Conservation (phyloP, 2,113 vertebrate genomes). For the Gymnarchus niloticus region DNA sequence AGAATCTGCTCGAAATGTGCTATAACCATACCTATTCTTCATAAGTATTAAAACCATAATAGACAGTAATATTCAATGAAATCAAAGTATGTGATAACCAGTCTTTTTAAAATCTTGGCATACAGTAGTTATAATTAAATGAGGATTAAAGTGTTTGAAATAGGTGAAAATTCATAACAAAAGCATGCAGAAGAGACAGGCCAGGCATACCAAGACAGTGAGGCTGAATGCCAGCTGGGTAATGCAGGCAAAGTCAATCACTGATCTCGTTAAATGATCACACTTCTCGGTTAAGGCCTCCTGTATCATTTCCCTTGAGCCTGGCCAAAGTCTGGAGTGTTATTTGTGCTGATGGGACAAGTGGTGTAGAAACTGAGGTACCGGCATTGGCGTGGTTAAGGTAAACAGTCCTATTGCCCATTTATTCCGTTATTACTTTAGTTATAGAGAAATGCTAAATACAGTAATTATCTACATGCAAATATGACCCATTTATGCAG, state of each 20-base stretch:
- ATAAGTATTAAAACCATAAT: neutral
- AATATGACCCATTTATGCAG: neutral
- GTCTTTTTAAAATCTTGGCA: neutral
- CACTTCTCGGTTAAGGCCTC: neutral
- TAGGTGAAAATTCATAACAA: neutral
- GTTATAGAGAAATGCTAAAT: neutral
- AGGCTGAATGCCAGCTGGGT: neutral
- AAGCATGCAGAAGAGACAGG: neutral
- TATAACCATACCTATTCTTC: neutral
- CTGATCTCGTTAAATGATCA: neutral
- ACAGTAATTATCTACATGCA: neutral
- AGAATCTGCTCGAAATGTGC: neutral
- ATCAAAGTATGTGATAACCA: neutral
- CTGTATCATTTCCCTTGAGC: neutral
- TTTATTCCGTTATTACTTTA: neutral
- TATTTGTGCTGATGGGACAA: neutral
- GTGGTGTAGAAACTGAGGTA: neutral
- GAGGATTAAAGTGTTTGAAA: neutral
- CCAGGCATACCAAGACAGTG: neutral
- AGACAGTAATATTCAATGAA: neutral
- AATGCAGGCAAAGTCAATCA: neutral
- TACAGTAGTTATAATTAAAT: neutral
- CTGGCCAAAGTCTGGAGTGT: neutral
- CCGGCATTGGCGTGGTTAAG: no score
- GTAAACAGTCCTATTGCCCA: no score